Evolutionary conservation across 2,888 invertebrate genomes (phyloP).

Genomic region (Anthoptus insignis): DNA sequence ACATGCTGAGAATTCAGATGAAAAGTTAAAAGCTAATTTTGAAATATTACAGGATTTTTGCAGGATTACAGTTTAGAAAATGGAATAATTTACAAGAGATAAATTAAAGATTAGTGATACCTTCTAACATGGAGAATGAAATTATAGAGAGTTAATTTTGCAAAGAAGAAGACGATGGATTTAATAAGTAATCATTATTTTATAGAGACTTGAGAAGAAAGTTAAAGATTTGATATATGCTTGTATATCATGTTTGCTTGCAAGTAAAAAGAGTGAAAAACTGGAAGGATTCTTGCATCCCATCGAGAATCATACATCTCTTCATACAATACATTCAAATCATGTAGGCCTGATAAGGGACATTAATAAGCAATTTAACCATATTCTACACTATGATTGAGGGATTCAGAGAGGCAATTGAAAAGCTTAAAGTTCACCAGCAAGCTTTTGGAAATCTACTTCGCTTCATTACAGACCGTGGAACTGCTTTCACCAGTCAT

Average conservation of each 20-base stretch:
- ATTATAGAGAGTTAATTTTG: slow-evolving; percentile 59
- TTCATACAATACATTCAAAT: slow-evolving; percentile 42
- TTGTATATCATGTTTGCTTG: slow-evolving; percentile 50
- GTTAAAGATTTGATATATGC: slow-evolving; percentile 33
- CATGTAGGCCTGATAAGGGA: slow-evolving; percentile 45
- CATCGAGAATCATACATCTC: slow-evolving; percentile 41
- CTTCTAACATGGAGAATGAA: slow-evolving; percentile 56
- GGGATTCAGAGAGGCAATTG: neutral
- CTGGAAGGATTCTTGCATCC: slow-evolving; percentile 47
- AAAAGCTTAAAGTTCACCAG: neutral
- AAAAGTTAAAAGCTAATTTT: neutral
- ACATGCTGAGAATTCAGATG: slow-evolving; percentile 40
- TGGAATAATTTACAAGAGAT: slow-evolving; percentile 49
- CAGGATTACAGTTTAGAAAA: slow-evolving; percentile 48
- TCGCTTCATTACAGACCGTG: neutral
- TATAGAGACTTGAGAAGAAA: slow-evolving; percentile 47
- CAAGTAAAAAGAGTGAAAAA: slow-evolving; percentile 52
- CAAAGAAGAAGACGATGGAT: slow-evolving; percentile 51
- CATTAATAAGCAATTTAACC: neutral
- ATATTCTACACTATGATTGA: neutral
- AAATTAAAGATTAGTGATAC: slow-evolving; percentile 52
- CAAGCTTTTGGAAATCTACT: slow-evolving; percentile 3
- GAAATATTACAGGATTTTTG: neutral
- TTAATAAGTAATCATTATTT: slow-evolving; percentile 54
- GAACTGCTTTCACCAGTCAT: neutral